A percentile compares a stretch with the other conserved stretches of the same genome.
Evolutionary conservation across 2,888 invertebrate species (phyloP).

Genomic region (Entomobrya multifasciata): DNA sequence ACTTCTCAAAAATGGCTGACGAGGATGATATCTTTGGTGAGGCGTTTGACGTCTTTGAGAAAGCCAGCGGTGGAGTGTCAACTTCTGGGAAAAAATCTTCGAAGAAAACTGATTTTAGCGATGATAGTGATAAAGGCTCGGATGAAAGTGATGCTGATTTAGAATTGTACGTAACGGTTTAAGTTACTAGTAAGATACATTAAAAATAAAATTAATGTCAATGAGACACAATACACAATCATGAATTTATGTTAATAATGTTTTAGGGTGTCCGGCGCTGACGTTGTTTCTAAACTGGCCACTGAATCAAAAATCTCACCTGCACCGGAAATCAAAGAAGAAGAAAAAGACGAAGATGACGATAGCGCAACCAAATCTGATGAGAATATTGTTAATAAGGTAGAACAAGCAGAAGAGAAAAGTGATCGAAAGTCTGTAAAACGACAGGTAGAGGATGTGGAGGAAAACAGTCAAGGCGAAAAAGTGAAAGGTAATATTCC

Average conservation of each 20-base stretch:
- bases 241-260: not conserved
- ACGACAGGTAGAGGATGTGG: constrained; percentile 15
- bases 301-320: not conserved
- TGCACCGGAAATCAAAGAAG: not conserved
- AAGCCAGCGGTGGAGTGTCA: constrained; percentile 45
- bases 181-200: not conserved
- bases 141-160: constrained; percentile 56
- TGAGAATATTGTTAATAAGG: constrained; percentile 3
- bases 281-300: not conserved
- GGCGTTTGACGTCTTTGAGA: constrained; percentile 73
- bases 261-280: constrained; percentile 2
- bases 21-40: constrained; percentile 71
- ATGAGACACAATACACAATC: too few relatives aligned
- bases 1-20: too few relatives aligned
- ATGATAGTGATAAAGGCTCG: constrained; percentile 31
- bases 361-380: not conserved
- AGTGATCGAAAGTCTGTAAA: constrained; percentile 30
- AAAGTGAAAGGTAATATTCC: not conserved
- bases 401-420: not conserved
- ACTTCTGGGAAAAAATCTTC: not conserved
- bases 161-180: constrained; percentile 56
- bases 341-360: not conserved
- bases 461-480: constrained; percentile 19
- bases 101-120: constrained; percentile 47
- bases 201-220: not conserved